Evolutionary conservation across 2,888 invertebrate genomes (phyloP), one percentile per base, ranked within the genome.

Genomic region (Drosophila niveifrons): DNA sequence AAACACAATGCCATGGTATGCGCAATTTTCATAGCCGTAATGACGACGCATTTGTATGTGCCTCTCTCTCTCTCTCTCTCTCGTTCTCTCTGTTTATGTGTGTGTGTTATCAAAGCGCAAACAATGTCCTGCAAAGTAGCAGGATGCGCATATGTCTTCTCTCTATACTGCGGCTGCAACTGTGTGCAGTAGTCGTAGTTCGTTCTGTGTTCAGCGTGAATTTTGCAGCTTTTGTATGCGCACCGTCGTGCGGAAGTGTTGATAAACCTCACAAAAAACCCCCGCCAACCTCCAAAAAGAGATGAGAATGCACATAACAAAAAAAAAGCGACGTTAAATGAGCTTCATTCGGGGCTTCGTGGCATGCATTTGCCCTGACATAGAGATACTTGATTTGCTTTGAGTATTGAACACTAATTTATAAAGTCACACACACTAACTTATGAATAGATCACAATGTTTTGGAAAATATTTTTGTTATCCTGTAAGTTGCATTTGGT

Each of bases 41-140:
- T 83, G 82, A 82, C 76, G 73, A 67, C 56, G 67, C 66, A 59
- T 69, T 61, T 67, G 55, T 64, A 46, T 59, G 46, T 55, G 62
- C 58, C 18, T 56, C 23, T 23, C 23, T 4, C 23, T 23, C 6
- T 23, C 23, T 23, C 6, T 23, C 23, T 23, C 23, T 6, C 23
- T 23, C 6, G 4, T 6, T 23, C 23, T 23, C 17, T 61, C 44
- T 53, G 43, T 46, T 34, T 68, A 36, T 57, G 51, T 28, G 29
- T 71, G 53, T 67, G 65, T 75, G 81, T 85, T 86, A 85, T 88
- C 88, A 83, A 81, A 86, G 81, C 69, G 73, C 85, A 85, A 88
- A 85, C 85, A 85, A 88, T 86, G 85, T 85, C 87, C 88, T 85
- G 85, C 80, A 85, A 88, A 86, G 84, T 85, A 87, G 81, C 86